A percentile compares a stretch with the other conserved stretches of the same genome.
phyloP scores from a whole-genome alignment of 2,888 invertebrate genomes.

The Oscheius sp. region DNA sequence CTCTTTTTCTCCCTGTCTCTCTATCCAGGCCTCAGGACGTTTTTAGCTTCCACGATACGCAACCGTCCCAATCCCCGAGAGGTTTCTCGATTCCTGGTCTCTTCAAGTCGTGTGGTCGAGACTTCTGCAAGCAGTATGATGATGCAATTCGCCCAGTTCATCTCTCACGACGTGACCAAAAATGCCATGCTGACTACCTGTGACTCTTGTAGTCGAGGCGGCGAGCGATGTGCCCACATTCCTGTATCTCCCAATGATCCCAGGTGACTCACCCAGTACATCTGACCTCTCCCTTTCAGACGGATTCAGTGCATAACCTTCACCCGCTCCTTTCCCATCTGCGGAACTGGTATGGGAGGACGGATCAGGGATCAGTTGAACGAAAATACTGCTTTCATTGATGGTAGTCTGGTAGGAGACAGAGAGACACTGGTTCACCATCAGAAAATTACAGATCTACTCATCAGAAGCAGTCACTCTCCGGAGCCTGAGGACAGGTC shows the following conservation, averaged over 20 bases:
- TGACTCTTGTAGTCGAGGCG: conserved; percentile 40
- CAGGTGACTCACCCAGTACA: not conserved
- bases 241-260: conserved; percentile 28
- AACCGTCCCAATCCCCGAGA: conserved; percentile 69
- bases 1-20: no score
- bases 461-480: conserved; percentile 63
- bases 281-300: conserved; percentile 8
- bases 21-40: no score
- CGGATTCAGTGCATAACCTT: conserved; percentile 62
- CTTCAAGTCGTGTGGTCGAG: conserved; percentile 57
- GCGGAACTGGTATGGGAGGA: conserved; percentile 90
- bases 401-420: conserved; percentile 77
- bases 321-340: conserved; percentile 88
- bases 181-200: conserved; percentile 46
- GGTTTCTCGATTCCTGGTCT: conserved; percentile 69
- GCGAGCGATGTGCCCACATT: conserved; percentile 27
- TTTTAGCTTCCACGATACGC: conserved; percentile 45
- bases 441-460: conserved; percentile 58
- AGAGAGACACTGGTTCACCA: not conserved
- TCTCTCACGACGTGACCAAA: conserved; percentile 70
- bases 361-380: conserved; percentile 87
- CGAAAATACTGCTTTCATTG: conserved; percentile 86
- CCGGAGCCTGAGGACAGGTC: conserved; percentile 58
- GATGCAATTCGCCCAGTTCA: conserved; percentile 65
- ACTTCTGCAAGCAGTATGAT: conserved; percentile 60